Evolutionary conservation across 2,113 vertebrate species (phyloP), one percentile per base, ranked within the genome.

Genomic region (Alethe castanea): DNA sequence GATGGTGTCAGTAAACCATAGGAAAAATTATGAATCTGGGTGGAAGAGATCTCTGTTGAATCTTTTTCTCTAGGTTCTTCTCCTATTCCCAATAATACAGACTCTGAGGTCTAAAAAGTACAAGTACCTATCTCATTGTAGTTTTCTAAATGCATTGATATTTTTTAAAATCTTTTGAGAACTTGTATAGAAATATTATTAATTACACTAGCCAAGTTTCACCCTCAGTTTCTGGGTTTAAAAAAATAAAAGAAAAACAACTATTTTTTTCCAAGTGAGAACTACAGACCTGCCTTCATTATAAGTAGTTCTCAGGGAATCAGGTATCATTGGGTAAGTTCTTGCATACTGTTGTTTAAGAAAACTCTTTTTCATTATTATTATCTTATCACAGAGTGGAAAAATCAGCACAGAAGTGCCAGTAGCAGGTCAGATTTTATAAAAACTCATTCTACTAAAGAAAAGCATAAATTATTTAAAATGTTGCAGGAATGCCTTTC

Each of bases 381-480:
- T 47, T 81, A 78, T 59, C 38, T 84, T 81, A 76, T 47, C n/a
- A 76, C 4, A 61, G 36, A 33, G 22, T 72, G 28, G 18, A 25
- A 94, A 93, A 86, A 92, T 69, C 72, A 94, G 45, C 36, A 69
- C 4, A 66, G n/a, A 86, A 80, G 8, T 92, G 36, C 40, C 4
- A 2, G n/a, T 33, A 88, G 48, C n/a, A 78, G 35, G 56, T 56
- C 31, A 90, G 64, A 59, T 81, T 80, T 81, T 62, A 82, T 20
- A 91, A 77, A 92, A 74, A 65, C 29, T 69, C 19, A 57, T 87
- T 91, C 62, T 62, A 78, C 76, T 57, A 47, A 82, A 86, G 74
- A 78, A 78, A 92, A 84, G 50, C 38, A 38, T 80, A 52, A 83
- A 66, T 50, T 77, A 71, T 74, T 94, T 94, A 62, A 94, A 94